phyloP scores from a whole-genome alignment of 2,888 invertebrate species.

The Plebejus argus region DNA sequence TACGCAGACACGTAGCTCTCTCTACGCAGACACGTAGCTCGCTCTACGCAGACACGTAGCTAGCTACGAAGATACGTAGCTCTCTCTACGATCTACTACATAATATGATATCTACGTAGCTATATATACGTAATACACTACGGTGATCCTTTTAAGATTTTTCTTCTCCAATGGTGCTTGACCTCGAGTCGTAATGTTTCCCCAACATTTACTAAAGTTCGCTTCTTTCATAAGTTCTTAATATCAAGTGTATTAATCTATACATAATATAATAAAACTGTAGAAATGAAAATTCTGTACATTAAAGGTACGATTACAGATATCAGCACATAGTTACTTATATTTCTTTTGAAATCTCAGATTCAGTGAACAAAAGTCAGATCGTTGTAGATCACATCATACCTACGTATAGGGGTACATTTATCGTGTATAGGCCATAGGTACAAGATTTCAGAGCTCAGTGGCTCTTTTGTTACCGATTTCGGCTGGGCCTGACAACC shows the following conservation, averaged over 20 bases:
- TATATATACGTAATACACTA: no score
- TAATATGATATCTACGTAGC: background rate
- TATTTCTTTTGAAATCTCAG: no score
- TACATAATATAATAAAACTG: no score
- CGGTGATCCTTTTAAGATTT: background rate
- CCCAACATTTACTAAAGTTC: background rate
- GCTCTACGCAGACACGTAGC: background rate
- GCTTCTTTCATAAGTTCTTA: background rate
- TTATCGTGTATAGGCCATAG: background rate
- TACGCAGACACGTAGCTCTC: background rate
- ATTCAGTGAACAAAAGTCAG: no score
- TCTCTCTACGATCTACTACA: background rate
- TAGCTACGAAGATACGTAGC: background rate
- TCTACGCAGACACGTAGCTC: background rate
- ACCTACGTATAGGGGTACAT: background rate
- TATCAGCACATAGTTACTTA: no score
- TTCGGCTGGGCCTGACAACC: background rate
- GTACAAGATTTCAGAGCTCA: constrained; percentile 7
- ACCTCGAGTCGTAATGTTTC: background rate
- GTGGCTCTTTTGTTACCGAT: background rate
- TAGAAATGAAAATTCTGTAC: no score
- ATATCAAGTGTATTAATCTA: no score
- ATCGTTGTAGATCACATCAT: background rate
- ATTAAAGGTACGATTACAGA: no score
- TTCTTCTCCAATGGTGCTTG: background rate